Evolutionary conservation across 2,888 invertebrate genomes (phyloP).

Genomic region (Rambutsinella grinnellia): DNA sequence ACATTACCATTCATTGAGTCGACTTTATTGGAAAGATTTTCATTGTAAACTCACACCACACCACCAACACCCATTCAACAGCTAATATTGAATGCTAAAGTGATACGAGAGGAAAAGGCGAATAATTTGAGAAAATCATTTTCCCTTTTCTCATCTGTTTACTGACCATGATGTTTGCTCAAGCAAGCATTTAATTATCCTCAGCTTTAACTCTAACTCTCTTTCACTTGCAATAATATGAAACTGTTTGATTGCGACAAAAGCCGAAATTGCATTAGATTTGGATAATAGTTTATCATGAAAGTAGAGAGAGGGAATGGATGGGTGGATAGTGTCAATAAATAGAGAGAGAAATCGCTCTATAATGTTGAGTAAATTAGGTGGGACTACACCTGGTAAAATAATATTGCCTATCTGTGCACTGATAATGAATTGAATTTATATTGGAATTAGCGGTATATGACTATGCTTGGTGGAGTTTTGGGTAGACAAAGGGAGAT

Average conservation of each 20-base stretch:
- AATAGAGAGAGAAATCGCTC: constrained; percentile 18
- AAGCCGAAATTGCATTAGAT: constrained; percentile 26
- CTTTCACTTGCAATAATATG: too few relatives aligned
- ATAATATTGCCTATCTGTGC: constrained; percentile 14
- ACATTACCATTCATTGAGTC: constrained; percentile 61
- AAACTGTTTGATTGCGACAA: neutral
- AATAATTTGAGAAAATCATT: constrained; percentile 55
- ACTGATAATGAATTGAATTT: constrained; percentile 38
- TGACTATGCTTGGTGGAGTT: neutral
- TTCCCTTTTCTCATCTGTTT: constrained; percentile 14
- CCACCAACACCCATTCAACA: constrained; percentile 36
- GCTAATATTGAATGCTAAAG: constrained; percentile 23
- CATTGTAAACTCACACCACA: constrained; percentile 36
- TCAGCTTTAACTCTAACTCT: neutral
- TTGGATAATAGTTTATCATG: neutral
- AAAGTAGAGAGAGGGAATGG: neutral
- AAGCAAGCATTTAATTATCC: constrained; percentile 51
- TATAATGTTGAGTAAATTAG: constrained; percentile 50
- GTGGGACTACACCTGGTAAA: constrained; percentile 48
- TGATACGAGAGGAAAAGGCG: constrained; percentile 55
- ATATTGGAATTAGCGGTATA: constrained; percentile 35
- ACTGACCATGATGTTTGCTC: constrained; percentile 45
- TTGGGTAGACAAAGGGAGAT: neutral
- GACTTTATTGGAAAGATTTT: constrained; percentile 61
- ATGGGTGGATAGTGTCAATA: constrained; percentile 2